Base-by-base conservation (phyloP, 2,113 vertebrate species). In the Elaphurus davidianus region DNA sequence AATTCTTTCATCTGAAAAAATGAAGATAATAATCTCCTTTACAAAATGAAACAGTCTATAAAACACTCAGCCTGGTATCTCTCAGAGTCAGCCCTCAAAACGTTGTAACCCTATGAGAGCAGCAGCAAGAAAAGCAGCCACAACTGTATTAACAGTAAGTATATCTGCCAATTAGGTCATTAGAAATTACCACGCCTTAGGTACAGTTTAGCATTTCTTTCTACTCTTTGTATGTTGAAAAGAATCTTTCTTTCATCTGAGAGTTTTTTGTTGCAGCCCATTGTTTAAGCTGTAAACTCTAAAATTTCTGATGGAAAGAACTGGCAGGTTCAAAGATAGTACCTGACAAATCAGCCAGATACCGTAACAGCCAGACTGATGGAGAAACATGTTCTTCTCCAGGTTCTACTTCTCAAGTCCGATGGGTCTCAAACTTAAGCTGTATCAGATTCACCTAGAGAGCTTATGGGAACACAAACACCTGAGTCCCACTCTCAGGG, bases 1-100 rank as follows among this genome's bases (percentile, higher is more conserved):
- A 57, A 52, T 71, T 78, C 36, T 30, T 94, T 94, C 27, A 54
- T 25, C 30, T n/a, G 27, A 30, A 62, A 92, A 94, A 92, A 79
- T 25, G 40, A 90, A 54, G 19, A 50, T 21, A 83, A 76, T 60
- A 43, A 55, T 23, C 33, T 79, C n/a, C 55, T 84, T 91, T 92
- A 50, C 13, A 87, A 94, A 54, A 33, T 28, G n/a, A 94, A 36
- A 79, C 54, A 6, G 50, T 43, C 33, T 84, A 0, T 50, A 43
- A 59, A 82, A 50, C 0, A 4, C 40, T 55, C 45, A 28, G 88
- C 78, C 16, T 4, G 7, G 27, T 13, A n/a, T 82, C 23, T 30
- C 92, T 85, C 33, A 62, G 11, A 67, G 43, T 81, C 25, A 54
- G 25, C 33, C 43, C 25, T 78, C 57, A 6, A 33, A 15, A 59